Percentiles rank a stretch among this genome's conserved stretches.
phyloP scores from a whole-genome alignment of 2,797 vertebrate species.

The Triplophysa bombifrons region DNA sequence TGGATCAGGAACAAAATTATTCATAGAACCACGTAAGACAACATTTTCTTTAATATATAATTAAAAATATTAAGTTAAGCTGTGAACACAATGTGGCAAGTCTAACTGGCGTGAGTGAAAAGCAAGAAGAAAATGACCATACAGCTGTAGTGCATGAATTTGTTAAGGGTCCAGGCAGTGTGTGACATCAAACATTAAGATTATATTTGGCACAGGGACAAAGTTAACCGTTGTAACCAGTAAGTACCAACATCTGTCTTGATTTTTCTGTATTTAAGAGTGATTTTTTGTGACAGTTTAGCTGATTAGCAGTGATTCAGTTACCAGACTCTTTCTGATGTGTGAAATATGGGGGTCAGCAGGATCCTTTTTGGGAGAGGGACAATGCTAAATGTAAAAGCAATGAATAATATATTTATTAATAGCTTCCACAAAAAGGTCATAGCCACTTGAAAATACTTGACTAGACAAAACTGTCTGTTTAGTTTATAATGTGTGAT shows the following conservation, averaged over 20 bases:
- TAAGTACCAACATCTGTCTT: constrained; percentile 5
- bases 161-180: not conserved
- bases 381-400: not conserved
- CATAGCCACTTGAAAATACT: too few relatives aligned
- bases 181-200: not conserved
- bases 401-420: not conserved
- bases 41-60: not conserved
- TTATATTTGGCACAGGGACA: constrained; percentile 1
- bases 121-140: not conserved
- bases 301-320: too few relatives aligned
- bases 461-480: too few relatives aligned
- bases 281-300: too few relatives aligned
- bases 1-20: constrained; percentile 34
- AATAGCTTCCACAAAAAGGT: not conserved
- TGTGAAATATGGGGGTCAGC: constrained; percentile 25
- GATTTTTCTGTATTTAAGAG: not conserved
- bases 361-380: not conserved
- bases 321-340: not conserved
- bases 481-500: not conserved
- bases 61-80: not conserved
- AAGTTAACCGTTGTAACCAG: constrained; percentile 4
- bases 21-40: constrained; percentile 31
- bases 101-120: too few relatives aligned
- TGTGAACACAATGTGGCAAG: not conserved
- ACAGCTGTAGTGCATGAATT: not conserved